Percentiles rank a stretch among this genome's conserved stretches.
Conservation (phyloP, 1,140 invertebrate genomes). For the Leptestheria dahalacensis region DNA sequence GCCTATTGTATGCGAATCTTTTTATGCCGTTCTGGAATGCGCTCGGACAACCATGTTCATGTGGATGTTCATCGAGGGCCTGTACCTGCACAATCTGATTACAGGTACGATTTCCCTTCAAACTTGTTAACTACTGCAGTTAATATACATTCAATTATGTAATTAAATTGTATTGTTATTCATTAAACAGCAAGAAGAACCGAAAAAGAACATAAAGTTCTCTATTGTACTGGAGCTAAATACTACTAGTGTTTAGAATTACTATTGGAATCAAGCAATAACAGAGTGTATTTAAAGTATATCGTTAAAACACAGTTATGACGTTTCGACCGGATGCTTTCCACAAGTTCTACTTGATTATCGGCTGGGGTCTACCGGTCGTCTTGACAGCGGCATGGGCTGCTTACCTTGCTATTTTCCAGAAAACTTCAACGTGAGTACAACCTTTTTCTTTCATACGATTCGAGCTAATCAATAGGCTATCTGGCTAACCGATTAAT, state of each 20-base stretch:
- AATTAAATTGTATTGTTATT: too few species aligned
- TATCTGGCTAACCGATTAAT: too few species aligned
- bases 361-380: conserved; percentile 38
- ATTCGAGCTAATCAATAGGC: too few species aligned
- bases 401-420: conserved; percentile 22
- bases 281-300: background rate
- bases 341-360: conserved; percentile 28
- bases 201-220: too few species aligned
- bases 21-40: conserved; percentile 39
- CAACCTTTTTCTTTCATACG: too few species aligned
- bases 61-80: conserved; percentile 44
- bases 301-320: conserved; percentile 27
- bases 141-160: too few species aligned
- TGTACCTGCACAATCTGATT: conserved; percentile 38
- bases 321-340: conserved; percentile 28
- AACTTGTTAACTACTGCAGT: too few species aligned
- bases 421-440: conserved; percentile 14
- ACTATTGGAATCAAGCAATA: background rate
- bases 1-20: conserved; percentile 36
- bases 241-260: background rate
- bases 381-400: conserved; percentile 30
- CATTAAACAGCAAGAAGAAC: too few species aligned
- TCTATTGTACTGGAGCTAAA: too few species aligned
- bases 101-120: conserved; percentile 37
- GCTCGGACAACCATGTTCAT: conserved; percentile 39